These are phyloP conservation scores for Tanytarsus gracilentus DNA, from an alignment of 2,888 invertebrate genomes.

Conservation along the genomic window DNA sequence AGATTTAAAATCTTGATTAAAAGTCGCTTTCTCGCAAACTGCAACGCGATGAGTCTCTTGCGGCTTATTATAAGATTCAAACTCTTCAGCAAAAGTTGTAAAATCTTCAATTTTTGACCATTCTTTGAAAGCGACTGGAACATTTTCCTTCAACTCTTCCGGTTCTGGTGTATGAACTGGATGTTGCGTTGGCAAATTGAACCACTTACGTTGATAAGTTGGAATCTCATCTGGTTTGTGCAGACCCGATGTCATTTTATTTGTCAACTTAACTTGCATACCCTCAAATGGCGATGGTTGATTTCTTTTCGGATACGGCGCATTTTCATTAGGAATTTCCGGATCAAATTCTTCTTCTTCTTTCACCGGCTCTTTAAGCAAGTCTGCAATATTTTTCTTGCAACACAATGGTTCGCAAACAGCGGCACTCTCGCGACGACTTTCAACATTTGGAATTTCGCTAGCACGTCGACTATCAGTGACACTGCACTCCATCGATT, in stretches of 20 bases:
- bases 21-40: no score
- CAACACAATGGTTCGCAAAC: neutral
- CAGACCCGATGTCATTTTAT: conserved; percentile 45
- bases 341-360: conserved; percentile 24
- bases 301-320: conserved; percentile 22
- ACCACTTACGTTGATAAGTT: conserved; percentile 55
- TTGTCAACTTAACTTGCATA: conserved; percentile 34
- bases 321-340: neutral
- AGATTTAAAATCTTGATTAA: no score
- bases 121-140: conserved; percentile 43
- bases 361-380: neutral
- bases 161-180: conserved; percentile 50
- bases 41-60: no score
- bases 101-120: conserved; percentile 31
- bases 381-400: neutral
- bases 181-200: conserved; percentile 50
- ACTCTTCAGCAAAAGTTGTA: conserved; percentile 15
- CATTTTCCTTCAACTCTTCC: conserved; percentile 44
- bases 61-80: no score
- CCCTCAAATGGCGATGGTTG: conserved; percentile 30
- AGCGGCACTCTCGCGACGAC: neutral
- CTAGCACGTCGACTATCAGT: conserved; percentile 22
- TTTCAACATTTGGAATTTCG: neutral
- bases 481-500: conserved; percentile 5
- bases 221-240: conserved; percentile 56